Conservation (phyloP, 1,140 invertebrate genomes). For the Gonatopus flavifemur region DNA sequence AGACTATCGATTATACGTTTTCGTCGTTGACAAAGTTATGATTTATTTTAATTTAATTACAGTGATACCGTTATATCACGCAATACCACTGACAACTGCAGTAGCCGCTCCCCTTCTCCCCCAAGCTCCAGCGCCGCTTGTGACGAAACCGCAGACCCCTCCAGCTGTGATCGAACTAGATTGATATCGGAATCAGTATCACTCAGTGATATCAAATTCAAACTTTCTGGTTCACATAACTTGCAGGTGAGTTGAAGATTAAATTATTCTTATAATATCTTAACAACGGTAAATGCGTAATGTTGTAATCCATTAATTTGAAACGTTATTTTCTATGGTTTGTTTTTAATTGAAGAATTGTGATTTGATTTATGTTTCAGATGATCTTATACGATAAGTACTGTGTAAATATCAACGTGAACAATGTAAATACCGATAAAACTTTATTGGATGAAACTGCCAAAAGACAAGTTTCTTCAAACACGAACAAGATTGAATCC, state of each 20-base stretch:
- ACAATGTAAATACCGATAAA: too few relatives aligned
- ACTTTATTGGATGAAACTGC: too few relatives aligned
- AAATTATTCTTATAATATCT: background rate
- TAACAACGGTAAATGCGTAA: background rate
- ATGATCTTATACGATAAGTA: slow-evolving; percentile 34
- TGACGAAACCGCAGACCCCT: slow-evolving; percentile 3
- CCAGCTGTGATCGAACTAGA: slow-evolving; percentile 40
- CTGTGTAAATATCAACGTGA: slow-evolving; percentile 31
- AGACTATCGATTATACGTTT: too few relatives aligned
- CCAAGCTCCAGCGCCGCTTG: background rate
- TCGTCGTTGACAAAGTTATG: too few relatives aligned
- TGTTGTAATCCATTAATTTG: background rate
- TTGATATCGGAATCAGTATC: slow-evolving; percentile 36
- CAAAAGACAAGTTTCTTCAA: too few relatives aligned
- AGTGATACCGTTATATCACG: background rate
- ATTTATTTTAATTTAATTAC: background rate
- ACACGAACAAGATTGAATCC: too few relatives aligned
- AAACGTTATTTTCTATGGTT: background rate
- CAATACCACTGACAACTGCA: background rate
- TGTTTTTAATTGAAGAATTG: background rate
- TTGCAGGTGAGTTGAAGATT: slow-evolving; percentile 31
- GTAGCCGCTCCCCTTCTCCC: too few relatives aligned
- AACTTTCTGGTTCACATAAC: slow-evolving; percentile 20
- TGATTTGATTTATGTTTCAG: slow-evolving; percentile 18
- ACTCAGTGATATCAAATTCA: slow-evolving; percentile 43